Conservation (phyloP, 2,797 vertebrate genomes). For the Novumbra hubbsi region DNA sequence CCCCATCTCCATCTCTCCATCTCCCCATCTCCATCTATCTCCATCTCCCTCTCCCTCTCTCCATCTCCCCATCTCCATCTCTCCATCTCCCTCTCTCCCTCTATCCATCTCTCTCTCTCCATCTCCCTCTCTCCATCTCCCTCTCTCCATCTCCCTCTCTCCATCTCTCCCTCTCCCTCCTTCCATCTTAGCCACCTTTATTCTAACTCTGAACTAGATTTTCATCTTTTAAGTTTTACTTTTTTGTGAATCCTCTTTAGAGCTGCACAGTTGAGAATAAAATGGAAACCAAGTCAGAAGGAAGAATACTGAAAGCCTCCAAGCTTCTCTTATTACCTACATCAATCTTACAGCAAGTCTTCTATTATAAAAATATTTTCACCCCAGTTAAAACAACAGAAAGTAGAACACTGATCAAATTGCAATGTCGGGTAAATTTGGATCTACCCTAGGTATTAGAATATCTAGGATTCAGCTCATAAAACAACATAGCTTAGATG, state of each 20-base stretch:
- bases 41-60: too few relatives aligned
- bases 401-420: constrained; percentile 14
- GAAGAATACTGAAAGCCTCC: constrained; percentile 6
- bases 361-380: constrained; percentile 22
- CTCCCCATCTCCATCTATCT: too few relatives aligned
- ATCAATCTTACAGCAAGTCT: constrained; percentile 26
- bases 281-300: constrained; percentile 5
- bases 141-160: too few relatives aligned
- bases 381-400: constrained; percentile 14
- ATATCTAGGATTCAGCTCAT: too few relatives aligned
- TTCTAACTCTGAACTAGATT: constrained; percentile 33
- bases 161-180: too few relatives aligned
- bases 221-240: constrained; percentile 38
- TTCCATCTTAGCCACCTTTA: too few relatives aligned
- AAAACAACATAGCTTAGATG: neutral
- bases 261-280: constrained; percentile 25
- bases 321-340: constrained; percentile 21
- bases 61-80: too few relatives aligned
- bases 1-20: too few relatives aligned
- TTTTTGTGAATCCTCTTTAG: neutral
- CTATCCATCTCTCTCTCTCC: too few relatives aligned
- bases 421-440: constrained; percentile 20
- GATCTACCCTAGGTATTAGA: constrained; percentile 45
- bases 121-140: too few relatives aligned
- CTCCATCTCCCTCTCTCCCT: too few relatives aligned